Evolutionary conservation across 2,797 vertebrate genomes (phyloP), one percentile per base, ranked within the genome.

Genomic region (Graptemys geographica): DNA sequence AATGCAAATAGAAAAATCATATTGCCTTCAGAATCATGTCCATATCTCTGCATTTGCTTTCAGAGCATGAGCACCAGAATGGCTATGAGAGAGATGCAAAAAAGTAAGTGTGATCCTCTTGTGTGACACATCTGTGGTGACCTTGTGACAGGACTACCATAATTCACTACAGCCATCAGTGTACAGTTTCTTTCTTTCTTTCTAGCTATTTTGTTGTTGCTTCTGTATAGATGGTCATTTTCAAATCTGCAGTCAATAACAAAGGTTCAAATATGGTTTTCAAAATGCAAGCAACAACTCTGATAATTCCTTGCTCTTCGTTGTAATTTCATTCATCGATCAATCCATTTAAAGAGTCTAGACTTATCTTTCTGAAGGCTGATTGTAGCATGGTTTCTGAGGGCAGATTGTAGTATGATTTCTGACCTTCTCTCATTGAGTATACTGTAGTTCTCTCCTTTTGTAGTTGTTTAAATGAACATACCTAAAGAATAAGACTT

Each of bases 271-370:
- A 74, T 4, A 37, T 49, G 16, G 55, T 76, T 79, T 92, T 9
- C 33, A 83, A 88, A 41, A 19, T 81, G 41, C 53, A 53, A 25
- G 8, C 19, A 92, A 81, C 27, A 91, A 12, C 78, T 92, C 62
- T 80, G 78, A 80, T 28, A 89, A 80, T 80, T 95, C 37, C 56
- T 49, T 91, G 86, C 33, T 47, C 23, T 8, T 78, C 7, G 1
- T 8, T 91, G n/a, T 51, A 83, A 85, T 83, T 84, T 87, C 69
- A 80, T 90, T 95, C 4, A 0, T 44, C 28, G 44, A 81, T 11
- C 79, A 81, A 94, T 95, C 49, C 56, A 86, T 79, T 93, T 72
- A n/a, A n/a, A 88, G 44, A 88, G 47, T 5, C 31, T 56, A 47
- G 15, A 81, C 23, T 72, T 83, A 57, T 47, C 79, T 69, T 37